Conservation (phyloP, 2,797 vertebrate species). For the Manis crassicaudata region DNA sequence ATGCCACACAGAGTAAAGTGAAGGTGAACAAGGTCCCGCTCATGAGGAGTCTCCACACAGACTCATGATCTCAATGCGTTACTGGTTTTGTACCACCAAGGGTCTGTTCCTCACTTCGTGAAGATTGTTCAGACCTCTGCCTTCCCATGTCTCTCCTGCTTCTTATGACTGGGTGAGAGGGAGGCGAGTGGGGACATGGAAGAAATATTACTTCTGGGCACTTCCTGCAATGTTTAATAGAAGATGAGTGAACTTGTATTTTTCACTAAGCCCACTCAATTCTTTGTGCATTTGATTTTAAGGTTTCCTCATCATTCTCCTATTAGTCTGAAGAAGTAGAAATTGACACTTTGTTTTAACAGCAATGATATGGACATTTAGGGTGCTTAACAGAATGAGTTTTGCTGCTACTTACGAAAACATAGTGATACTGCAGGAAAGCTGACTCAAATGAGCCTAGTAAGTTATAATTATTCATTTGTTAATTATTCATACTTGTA, state of each 20-base stretch:
- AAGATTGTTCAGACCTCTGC: neutral
- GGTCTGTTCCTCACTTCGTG: neutral
- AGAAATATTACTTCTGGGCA: neutral
- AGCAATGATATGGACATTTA: neutral
- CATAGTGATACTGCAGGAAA: neutral
- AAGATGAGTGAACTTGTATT: neutral
- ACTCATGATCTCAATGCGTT: neutral
- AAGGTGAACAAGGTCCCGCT: neutral
- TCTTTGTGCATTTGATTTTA: constrained; percentile 23
- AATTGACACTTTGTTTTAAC: neutral
- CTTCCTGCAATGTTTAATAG: neutral
- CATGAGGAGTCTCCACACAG: neutral
- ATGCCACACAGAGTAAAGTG: neutral
- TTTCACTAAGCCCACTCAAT: neutral
- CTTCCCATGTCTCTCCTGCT: neutral
- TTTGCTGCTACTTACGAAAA: constrained; percentile 21
- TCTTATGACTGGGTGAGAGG: neutral
- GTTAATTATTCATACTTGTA: constrained; percentile 69
- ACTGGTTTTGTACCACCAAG: neutral
- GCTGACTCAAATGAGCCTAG: constrained; percentile 47
- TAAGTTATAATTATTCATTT: neutral
- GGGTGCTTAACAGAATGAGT: neutral
- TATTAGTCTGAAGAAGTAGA: neutral
- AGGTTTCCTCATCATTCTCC: neutral
- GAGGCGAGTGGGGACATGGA: neutral